Conservation (phyloP, 1,140 invertebrate species). For the Brachionus paranguensis region DNA sequence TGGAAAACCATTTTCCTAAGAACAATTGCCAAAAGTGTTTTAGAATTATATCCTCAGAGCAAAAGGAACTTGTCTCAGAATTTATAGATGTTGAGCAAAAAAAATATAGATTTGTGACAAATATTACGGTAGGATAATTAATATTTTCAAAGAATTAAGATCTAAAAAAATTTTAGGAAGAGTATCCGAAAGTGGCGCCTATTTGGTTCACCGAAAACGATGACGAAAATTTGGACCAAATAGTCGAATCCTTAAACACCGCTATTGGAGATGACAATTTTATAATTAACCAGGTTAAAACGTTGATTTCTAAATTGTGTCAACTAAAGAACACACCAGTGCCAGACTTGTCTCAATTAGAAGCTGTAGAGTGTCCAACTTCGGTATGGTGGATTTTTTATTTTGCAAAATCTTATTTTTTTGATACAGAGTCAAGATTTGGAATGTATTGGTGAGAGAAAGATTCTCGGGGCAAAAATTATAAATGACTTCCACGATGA, state of each 20-base stretch:
- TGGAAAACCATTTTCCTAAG: constrained; percentile 15
- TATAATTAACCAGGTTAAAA: constrained; percentile 34
- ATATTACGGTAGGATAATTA: constrained; percentile 74
- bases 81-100: constrained; percentile 89
- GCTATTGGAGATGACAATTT: constrained; percentile 15
- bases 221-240: not conserved
- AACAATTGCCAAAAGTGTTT: constrained; percentile 87
- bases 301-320: constrained; percentile 25
- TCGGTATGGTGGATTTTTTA: not conserved
- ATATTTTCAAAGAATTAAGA: not conserved
- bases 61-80: constrained; percentile 92
- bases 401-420: not conserved
- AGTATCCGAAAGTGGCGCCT: constrained; percentile 21
- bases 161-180: not conserved
- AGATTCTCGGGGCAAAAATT: not conserved
- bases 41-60: constrained; percentile 77
- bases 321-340: not conserved
- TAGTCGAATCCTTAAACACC: constrained; percentile 26
- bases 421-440: constrained; percentile 41
- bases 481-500: constrained; percentile 38
- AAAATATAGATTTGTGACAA: constrained; percentile 91
- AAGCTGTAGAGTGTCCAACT: not conserved
- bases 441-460: not conserved
- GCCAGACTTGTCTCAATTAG: constrained; percentile 28
- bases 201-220: constrained; percentile 38